A percentile compares a stretch with the other conserved stretches of the same genome.
phyloP scores from a whole-genome alignment of 2,888 invertebrate species.

The Drosophila ezoana region DNA sequence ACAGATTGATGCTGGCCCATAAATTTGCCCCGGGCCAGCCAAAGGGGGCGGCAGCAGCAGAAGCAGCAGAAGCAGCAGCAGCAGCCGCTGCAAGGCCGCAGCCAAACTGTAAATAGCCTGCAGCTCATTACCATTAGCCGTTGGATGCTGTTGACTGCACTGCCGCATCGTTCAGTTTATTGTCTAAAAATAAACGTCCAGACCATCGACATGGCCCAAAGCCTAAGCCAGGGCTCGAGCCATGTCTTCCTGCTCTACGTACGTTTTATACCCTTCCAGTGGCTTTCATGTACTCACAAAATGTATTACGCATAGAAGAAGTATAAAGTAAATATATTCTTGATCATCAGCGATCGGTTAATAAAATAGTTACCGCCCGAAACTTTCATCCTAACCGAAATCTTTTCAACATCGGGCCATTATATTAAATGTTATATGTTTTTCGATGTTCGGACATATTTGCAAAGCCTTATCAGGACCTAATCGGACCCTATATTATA shows the following conservation, averaged over 20 bases:
- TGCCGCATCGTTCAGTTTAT: constrained; percentile 64
- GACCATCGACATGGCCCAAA: constrained; percentile 40
- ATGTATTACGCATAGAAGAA: no score
- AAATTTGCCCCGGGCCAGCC: constrained; percentile 53
- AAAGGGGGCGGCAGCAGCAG: constrained; percentile 32
- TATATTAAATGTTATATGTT: no score
- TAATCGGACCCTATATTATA: no score
- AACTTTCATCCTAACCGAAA: no score
- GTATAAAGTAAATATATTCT: no score
- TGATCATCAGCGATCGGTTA: no score
- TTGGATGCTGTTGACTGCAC: constrained; percentile 40
- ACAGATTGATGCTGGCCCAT: constrained; percentile 73
- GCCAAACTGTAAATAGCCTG: constrained; percentile 74
- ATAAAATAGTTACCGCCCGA: no score
- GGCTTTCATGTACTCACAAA: no score
- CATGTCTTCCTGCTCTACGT: constrained; percentile 56
- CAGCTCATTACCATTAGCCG: constrained; percentile 77
- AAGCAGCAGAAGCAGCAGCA: constrained; percentile 11
- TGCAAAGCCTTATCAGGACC: no score
- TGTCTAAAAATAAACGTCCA: constrained; percentile 74
- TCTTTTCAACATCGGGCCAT: no score
- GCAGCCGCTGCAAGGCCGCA: constrained; percentile 62
- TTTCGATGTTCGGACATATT: no score
- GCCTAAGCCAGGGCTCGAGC: constrained; percentile 22
- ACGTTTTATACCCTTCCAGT: constrained; percentile 10